Evolutionary conservation across 2,888 invertebrate genomes (phyloP).

Genomic region (Allacma fusca): DNA sequence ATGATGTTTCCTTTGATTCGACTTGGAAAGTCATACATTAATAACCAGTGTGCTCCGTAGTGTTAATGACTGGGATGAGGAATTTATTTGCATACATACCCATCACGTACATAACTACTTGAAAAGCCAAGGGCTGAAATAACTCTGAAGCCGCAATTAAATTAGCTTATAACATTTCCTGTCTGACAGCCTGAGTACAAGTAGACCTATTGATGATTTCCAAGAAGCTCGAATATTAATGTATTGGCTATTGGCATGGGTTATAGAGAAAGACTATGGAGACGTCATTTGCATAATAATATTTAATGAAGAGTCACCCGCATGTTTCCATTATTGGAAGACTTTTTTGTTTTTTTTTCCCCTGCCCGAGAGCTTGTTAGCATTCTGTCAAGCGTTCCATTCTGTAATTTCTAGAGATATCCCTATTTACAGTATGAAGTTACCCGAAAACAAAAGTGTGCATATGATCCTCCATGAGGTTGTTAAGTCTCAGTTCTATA

Average conservation of each 20-base stretch:
- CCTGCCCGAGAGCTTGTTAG: neutral
- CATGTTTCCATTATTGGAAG: slow-evolving; percentile 1
- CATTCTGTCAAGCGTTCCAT: neutral
- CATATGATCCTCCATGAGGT: no score
- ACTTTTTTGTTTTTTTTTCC: neutral
- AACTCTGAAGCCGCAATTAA: slow-evolving; percentile 11
- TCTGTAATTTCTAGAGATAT: no score
- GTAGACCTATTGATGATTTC: neutral
- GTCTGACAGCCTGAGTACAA: neutral
- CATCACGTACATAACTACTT: no score
- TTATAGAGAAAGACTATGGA: neutral
- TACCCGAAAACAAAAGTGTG: no score
- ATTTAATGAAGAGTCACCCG: slow-evolving; percentile 25
- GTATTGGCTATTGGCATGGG: neutral
- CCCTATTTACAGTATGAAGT: no score
- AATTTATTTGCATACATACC: no score
- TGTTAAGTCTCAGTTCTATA: no score
- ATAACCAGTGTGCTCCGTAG: no score
- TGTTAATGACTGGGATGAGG: no score
- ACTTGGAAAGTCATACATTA: no score
- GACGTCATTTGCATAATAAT: slow-evolving; percentile 34
- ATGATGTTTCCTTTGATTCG: no score
- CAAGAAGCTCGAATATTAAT: neutral
- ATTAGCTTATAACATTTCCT: neutral
- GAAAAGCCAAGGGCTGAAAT: no score